Evolutionary conservation across 2,113 vertebrate genomes (phyloP).

Genomic region (Passer montanus): DNA sequence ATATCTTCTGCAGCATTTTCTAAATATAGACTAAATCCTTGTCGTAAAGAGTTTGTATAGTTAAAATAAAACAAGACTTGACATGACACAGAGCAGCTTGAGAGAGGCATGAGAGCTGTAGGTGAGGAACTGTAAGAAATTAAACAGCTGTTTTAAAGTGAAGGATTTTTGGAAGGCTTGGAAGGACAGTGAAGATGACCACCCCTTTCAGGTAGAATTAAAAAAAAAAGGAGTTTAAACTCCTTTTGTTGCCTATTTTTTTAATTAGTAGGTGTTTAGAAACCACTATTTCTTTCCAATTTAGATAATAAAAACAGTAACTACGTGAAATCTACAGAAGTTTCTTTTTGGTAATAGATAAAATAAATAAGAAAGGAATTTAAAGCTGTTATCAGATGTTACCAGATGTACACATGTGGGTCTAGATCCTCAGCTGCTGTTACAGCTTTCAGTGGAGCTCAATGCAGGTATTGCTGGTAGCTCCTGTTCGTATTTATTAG

Average conservation of each 20-base stretch:
- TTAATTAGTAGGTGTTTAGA: background rate
- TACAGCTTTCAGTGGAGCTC: background rate
- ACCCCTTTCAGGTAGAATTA: background rate
- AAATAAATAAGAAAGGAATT: background rate
- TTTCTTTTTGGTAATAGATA: background rate
- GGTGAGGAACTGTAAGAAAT: background rate
- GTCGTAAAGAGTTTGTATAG: background rate
- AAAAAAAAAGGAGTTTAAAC: background rate
- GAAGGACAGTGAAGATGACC: background rate
- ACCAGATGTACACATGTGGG: background rate
- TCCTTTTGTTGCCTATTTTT: background rate
- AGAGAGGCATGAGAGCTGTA: background rate
- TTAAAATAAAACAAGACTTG: conserved; percentile 6
- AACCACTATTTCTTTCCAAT: background rate
- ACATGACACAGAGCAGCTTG: conserved; percentile 34
- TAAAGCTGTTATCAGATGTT: background rate
- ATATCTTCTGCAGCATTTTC: background rate
- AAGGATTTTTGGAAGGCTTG: background rate
- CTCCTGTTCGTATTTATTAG: background rate
- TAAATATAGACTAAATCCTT: conserved; percentile 49
- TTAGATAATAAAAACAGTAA: background rate
- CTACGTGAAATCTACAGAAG: background rate
- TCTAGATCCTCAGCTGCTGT: background rate
- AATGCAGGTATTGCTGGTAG: background rate
- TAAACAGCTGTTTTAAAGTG: background rate